phyloP scores from a whole-genome alignment of 2,113 vertebrate genomes.

The Diphyllodes magnificus region DNA sequence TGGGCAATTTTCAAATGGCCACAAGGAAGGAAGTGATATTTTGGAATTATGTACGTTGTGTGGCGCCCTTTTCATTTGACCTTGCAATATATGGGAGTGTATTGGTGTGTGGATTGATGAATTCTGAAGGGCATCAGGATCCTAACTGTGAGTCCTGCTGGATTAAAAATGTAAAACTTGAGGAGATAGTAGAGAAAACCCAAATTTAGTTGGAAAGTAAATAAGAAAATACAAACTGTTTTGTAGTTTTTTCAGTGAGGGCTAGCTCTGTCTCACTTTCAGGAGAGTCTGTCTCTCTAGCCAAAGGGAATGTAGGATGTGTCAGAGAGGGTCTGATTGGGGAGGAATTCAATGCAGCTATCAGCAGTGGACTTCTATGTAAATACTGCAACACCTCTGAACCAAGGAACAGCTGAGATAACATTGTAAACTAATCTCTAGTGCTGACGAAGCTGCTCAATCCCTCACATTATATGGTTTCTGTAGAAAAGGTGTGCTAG shows the following conservation, averaged over 20 bases:
- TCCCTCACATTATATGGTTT: neutral
- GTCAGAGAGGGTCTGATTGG: constrained; percentile 11
- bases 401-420: constrained; percentile 70
- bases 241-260: neutral
- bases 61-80: neutral
- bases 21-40: neutral
- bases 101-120: neutral
- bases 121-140: neutral
- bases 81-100: neutral
- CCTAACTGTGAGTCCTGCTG: neutral
- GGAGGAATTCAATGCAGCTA: constrained; percentile 59
- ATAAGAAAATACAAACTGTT: neutral
- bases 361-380: constrained; percentile 64
- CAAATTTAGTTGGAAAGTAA: neutral
- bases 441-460: constrained; percentile 13
- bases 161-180: no score
- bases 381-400: constrained; percentile 71
- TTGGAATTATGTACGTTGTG: neutral
- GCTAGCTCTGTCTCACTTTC: neutral
- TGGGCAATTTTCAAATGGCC: neutral
- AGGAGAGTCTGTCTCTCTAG: neutral
- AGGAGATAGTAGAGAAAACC: neutral
- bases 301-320: constrained; percentile 22
- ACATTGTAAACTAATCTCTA: constrained; percentile 69
- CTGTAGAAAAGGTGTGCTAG: neutral